Evolutionary conservation across 2,888 invertebrate genomes (phyloP).

Genomic region (Automeris io): DNA sequence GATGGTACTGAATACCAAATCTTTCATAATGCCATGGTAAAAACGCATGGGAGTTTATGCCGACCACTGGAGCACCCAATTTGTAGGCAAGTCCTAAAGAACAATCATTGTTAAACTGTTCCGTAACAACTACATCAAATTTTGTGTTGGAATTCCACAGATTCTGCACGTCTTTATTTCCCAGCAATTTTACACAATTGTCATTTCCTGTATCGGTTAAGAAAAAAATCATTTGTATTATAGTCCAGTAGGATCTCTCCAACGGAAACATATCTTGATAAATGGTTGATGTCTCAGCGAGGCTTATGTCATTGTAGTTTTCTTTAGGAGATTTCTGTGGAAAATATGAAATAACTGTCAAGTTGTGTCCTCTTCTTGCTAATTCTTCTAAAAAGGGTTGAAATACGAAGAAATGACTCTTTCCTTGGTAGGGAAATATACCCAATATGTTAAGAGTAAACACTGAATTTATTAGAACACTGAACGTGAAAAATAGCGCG

Average conservation of each 20-base stretch:
- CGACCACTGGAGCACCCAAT: constrained; percentile 75
- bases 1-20: constrained; percentile 75
- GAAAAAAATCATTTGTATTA: constrained; percentile 27
- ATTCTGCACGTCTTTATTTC: constrained; percentile 42
- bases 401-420: constrained; percentile 82
- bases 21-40: constrained; percentile 77
- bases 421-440: constrained; percentile 80
- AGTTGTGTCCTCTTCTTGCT: constrained; percentile 77
- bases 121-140: constrained; percentile 78
- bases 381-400: constrained; percentile 76
- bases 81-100: constrained; percentile 75
- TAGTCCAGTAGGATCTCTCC: constrained; percentile 27
- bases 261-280: constrained; percentile 38
- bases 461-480: constrained; percentile 21
- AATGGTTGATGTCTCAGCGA: constrained; percentile 35
- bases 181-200: constrained; percentile 39
- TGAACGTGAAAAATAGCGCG: background rate
- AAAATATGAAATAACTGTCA: constrained; percentile 82
- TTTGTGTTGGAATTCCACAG: constrained; percentile 48
- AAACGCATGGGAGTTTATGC: constrained; percentile 68
- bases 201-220: constrained; percentile 29
- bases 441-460: constrained; percentile 73
- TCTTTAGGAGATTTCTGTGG: constrained; percentile 51
- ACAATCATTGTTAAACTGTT: constrained; percentile 79
- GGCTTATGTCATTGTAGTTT: constrained; percentile 51